phyloP scores from a whole-genome alignment of 2,888 invertebrate species.

The Cactoblastis cactorum region DNA sequence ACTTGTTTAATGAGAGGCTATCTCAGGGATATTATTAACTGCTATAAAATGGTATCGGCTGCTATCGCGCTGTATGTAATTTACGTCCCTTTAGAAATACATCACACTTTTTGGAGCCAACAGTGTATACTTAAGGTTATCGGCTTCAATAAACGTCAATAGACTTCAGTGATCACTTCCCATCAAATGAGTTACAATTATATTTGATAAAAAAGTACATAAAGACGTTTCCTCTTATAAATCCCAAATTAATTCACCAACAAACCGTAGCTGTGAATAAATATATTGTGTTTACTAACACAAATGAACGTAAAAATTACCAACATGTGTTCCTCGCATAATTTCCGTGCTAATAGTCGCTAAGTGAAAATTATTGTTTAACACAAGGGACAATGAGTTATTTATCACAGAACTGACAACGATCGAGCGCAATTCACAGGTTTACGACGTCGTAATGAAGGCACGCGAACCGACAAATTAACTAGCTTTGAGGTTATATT shows the following conservation, averaged over 20 bases:
- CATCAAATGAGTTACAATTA: too few species aligned
- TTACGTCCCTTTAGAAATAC: too few species aligned
- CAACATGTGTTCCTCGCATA: constrained; percentile 17
- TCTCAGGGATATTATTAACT: too few species aligned
- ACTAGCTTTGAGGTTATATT: constrained; percentile 10
- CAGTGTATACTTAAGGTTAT: too few species aligned
- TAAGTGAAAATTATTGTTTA: constrained; percentile 36
- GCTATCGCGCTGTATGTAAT: too few species aligned
- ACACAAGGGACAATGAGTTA: constrained; percentile 32
- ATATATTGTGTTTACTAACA: not conserved
- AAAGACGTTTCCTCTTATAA: too few species aligned
- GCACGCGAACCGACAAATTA: constrained; percentile 45
- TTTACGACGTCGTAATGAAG: constrained; percentile 41
- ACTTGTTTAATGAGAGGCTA: too few species aligned
- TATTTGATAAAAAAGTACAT: too few species aligned
- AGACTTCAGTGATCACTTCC: too few species aligned
- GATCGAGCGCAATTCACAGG: constrained; percentile 31
- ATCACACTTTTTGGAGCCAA: too few species aligned
- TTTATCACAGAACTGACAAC: constrained; percentile 37
- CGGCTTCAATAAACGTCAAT: too few species aligned
- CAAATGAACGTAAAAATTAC: constrained; percentile 10
- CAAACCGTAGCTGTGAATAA: not conserved
- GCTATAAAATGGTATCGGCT: too few species aligned
- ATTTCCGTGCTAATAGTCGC: constrained; percentile 20
- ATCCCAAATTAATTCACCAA: not conserved